phyloP scores from a whole-genome alignment of 2,888 invertebrate genomes.

The Eupithecia inturbata region DNA sequence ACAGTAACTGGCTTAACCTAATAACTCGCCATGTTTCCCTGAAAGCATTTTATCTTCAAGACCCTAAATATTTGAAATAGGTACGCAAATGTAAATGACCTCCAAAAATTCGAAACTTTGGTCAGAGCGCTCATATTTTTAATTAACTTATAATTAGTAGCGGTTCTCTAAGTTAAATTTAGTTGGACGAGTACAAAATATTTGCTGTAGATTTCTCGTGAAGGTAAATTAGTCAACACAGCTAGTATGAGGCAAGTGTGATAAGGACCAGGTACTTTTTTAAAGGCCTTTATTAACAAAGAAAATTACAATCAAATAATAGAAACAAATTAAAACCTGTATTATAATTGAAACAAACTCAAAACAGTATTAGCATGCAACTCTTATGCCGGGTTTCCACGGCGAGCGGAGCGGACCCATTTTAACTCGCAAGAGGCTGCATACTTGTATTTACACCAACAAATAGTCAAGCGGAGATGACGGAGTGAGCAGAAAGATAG shows the following conservation, averaged over 20 bases:
- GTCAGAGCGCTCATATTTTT: slow-evolving; percentile 1
- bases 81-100: slow-evolving; percentile 1
- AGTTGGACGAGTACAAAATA: background rate
- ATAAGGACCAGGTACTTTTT: background rate
- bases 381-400: too few species aligned
- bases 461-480: too few species aligned
- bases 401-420: too few species aligned
- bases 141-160: background rate
- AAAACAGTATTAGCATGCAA: too few species aligned
- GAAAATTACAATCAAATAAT: too few species aligned
- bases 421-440: too few species aligned
- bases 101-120: background rate
- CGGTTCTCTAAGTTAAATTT: background rate
- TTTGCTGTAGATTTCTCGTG: background rate
- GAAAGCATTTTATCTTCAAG: background rate
- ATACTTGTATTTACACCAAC: too few species aligned
- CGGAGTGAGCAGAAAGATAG: too few species aligned
- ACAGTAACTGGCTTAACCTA: slow-evolving; percentile 3
- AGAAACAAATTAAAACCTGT: too few species aligned
- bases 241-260: background rate
- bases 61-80: slow-evolving; percentile 1
- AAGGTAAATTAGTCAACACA: background rate
- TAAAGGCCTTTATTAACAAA: too few species aligned
- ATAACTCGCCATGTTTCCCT: background rate
- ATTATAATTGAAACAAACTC: too few species aligned